Base-by-base conservation (phyloP, 2,113 vertebrate genomes). In the Telmatochromis bifrenatus region DNA sequence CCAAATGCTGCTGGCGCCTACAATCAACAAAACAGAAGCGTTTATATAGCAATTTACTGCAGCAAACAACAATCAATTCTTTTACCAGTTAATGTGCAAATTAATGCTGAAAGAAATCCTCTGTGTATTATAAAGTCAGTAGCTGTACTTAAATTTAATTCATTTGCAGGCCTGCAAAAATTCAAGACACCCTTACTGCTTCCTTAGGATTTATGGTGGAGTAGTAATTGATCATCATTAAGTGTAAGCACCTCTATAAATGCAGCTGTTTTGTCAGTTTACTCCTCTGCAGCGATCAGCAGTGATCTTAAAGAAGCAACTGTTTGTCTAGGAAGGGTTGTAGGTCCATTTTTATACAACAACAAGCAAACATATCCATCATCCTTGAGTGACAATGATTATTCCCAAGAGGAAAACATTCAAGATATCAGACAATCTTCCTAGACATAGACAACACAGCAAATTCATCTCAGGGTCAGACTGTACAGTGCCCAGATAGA, bases 1-100 rank as follows among this genome's bases (percentile, higher is more conserved):
- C 99, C 99, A 86, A 99, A 99, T 2, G 99, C 99, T 81, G 99
- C 99, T 9, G 99, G 99, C 28, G 99, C 99, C 99, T 99, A 90
- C 84, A 28, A 75, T 55, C 4, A 2, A 60, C 17, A 53, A 3
- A 73, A 33, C 10, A 28, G 26, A 2, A 15, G 19, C 1, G 19
- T 17, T 60, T 5, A 89, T 7, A 62, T 6, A 17, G n/a, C 13
- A 11, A 49, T 7, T 23, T 21, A 17, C 51, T 51, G 73, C 73
- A 77, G 10, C 26, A 51, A 33, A 19, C 45, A 51, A 4, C 45
- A 33, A 33, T 33, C 26, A n/a, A 28, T 51, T 35, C 13, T 6
- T 51, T 26, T n/a, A 51, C 14, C 15, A 4, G 23, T 28, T 37
- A 2, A 80, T 7, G 4, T 37, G 23, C 11, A 79, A 79, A 53